These are phyloP conservation scores for Oryzaephilus surinamensis DNA, from an alignment of 1,140 invertebrate species.

Conservation along the genomic window DNA sequence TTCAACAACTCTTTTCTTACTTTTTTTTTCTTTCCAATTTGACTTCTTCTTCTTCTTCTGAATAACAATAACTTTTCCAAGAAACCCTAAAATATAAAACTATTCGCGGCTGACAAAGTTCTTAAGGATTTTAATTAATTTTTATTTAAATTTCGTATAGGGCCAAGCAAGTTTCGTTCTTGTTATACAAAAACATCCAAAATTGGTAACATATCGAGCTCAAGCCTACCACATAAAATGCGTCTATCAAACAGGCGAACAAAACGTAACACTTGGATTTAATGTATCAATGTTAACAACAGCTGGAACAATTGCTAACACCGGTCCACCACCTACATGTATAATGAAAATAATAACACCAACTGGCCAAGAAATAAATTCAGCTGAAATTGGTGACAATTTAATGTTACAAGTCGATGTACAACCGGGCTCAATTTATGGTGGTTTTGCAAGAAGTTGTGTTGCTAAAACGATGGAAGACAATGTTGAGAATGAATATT, in stretches of 20 bases:
- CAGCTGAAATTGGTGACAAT: conserved; percentile 87
- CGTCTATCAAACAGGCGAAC: conserved; percentile 86
- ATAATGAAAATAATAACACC: conserved; percentile 84
- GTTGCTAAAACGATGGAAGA: conserved; percentile 87
- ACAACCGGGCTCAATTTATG: conserved; percentile 87
- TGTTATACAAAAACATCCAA: conserved; percentile 91
- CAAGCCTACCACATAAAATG: conserved; percentile 93
- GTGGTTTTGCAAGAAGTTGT: conserved; percentile 85
- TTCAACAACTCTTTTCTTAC: too few species aligned
- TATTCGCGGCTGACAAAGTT: too few species aligned
- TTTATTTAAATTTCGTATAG: conserved; percentile 33
- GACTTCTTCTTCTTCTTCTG: too few species aligned
- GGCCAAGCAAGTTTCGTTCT: conserved; percentile 85
- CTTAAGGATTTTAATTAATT: conserved; percentile 37
- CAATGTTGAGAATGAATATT: conserved; percentile 79
- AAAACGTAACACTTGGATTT: conserved; percentile 85
- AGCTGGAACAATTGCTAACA: conserved; percentile 89
- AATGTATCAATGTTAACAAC: conserved; percentile 93
- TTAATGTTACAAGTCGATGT: conserved; percentile 85
- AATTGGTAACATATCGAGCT: conserved; percentile 84
- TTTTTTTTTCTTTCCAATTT: too few species aligned
- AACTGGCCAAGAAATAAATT: conserved; percentile 76
- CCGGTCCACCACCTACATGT: conserved; percentile 85
- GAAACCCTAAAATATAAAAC: too few species aligned
- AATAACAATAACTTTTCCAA: too few species aligned